Evolutionary conservation across 2,888 invertebrate species (phyloP), one percentile per base, ranked within the genome.

Genomic region (Dasypogon diadema): DNA sequence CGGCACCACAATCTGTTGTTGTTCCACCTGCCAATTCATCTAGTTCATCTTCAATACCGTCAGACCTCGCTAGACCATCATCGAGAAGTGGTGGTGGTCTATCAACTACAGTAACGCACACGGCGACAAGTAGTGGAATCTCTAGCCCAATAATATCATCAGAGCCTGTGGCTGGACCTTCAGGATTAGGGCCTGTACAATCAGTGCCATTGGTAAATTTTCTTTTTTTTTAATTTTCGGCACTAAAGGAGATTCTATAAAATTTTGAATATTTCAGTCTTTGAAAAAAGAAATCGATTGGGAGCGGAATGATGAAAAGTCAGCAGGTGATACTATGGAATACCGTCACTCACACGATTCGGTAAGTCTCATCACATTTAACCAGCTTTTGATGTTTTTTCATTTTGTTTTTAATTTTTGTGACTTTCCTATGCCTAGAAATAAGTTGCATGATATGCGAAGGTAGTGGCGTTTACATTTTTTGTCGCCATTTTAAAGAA

Each of bases 201-300:
- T 92, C 94, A 90, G 94, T 93, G 86, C 95, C 95, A 85, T 89
- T 95, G 90, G 95, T 95, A 87, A 90, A 14, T 34, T 55, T 21
- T 18, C 37, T 34, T 30, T 34, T 18, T 37, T 63, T 42, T 63
- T 8, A 30, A 30, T 30, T 30, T 30, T 8, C 8, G 30, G n/a
- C n/a, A 30, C 34, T 30, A 42, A 42, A 12, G n/a, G 1, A 1
- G 10, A 30, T 30, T 0, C 10, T 30, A 0, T 1, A 6, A 6
- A 5, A 30, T 30, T 55, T 55, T 21, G 10, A 24, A 24, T 22
- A 14, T 80, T 80, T 74, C 89, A 95, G 95, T 95, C 94, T 80
- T 87, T 95, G 83, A 95, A 95, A 86, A 95, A 95, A 88, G 95
- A 95, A 89, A 91, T 93, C 82, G 95, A 94, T 84, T 95, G 93